phyloP scores from a whole-genome alignment of 2,888 invertebrate genomes.

The Chalcosyrphus nemorum region DNA sequence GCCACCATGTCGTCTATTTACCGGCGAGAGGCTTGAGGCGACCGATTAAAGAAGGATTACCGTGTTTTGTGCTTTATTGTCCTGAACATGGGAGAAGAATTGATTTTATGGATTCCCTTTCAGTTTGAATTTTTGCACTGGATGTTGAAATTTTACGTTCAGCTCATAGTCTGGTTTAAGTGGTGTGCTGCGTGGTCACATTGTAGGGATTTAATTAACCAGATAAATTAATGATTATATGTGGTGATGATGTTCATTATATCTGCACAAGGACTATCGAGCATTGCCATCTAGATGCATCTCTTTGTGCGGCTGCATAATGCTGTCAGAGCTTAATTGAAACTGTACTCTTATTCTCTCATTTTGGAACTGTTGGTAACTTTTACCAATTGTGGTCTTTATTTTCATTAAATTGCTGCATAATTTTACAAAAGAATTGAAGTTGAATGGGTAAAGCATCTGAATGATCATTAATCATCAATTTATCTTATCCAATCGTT shows the following conservation, averaged over 20 bases:
- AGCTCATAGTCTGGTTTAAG: constrained; percentile 15
- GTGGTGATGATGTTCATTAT: constrained; percentile 18
- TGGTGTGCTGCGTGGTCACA: constrained; percentile 6
- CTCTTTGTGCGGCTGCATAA: not conserved
- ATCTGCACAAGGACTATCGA: not conserved
- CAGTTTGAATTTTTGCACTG: not conserved
- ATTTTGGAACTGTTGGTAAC: too few relatives aligned
- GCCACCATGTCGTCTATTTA: not conserved
- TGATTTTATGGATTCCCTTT: not conserved
- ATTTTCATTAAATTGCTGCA: too few relatives aligned
- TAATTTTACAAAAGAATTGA: too few relatives aligned
- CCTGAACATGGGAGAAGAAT: not conserved
- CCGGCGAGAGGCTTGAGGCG: not conserved
- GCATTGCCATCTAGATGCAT: not conserved
- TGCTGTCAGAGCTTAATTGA: constrained; percentile 30
- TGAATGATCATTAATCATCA: too few relatives aligned
- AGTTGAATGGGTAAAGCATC: too few relatives aligned
- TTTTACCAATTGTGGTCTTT: too few relatives aligned
- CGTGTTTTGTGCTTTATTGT: constrained; percentile 27
- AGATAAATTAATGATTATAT: constrained; percentile 59
- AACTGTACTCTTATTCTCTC: too few relatives aligned
- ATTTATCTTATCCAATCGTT: too few relatives aligned
- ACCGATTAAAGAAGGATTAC: constrained; percentile 47
- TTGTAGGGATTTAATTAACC: constrained; percentile 62
- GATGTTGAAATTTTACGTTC: constrained; percentile 13